Conservation (phyloP, 2,113 vertebrate species). For the Galeopterus variegatus region DNA sequence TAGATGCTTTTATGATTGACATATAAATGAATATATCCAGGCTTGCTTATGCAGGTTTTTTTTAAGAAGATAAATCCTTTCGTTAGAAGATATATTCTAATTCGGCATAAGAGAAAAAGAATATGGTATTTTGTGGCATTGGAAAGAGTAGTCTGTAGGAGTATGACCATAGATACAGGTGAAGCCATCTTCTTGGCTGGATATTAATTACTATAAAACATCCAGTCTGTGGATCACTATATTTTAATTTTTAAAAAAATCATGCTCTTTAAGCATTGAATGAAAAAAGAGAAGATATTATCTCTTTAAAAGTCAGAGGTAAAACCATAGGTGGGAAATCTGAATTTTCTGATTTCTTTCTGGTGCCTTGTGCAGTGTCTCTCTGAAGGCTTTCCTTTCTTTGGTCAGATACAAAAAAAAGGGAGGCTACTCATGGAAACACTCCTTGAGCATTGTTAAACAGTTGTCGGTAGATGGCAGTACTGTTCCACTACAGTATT, state of each 20-base stretch:
- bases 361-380: not conserved
- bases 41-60: not conserved
- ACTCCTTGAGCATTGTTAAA: accelerated
- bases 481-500: slow-evolving; percentile 80
- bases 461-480: slow-evolving; percentile 88
- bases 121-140: not conserved
- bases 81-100: not conserved
- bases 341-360: not conserved
- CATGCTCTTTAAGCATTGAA: not conserved
- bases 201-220: not conserved
- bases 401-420: not conserved
- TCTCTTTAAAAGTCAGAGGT: not conserved
- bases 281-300: not conserved
- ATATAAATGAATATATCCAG: not conserved
- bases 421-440: not conserved
- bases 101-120: not conserved
- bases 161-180: not conserved
- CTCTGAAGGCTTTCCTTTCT: not conserved
- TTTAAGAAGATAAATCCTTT: not conserved
- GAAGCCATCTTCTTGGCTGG: not conserved
- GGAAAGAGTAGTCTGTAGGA: not conserved
- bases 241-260: not conserved
- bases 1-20: not conserved
- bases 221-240: not conserved
- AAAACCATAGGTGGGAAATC: not conserved